A percentile compares a stretch with the other conserved stretches of the same genome.
phyloP scores from a whole-genome alignment of 2,888 invertebrate species.

The Erebia epiphron region DNA sequence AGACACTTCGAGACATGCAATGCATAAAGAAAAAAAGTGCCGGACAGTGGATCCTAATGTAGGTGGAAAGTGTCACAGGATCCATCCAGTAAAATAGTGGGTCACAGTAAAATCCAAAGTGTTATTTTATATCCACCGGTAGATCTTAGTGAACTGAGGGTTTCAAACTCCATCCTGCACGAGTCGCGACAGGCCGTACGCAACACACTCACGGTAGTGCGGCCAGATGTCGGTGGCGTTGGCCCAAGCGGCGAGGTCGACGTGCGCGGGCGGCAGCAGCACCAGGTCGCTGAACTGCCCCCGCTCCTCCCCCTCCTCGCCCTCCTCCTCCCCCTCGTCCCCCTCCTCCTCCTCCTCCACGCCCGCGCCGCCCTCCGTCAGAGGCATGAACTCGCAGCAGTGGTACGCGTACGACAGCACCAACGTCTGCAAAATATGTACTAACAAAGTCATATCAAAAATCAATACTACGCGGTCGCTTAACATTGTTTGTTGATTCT shows the following conservation, averaged over 20 bases:
- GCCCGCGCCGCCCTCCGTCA: conserved; percentile 83
- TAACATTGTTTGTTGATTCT: not conserved
- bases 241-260: conserved; percentile 89
- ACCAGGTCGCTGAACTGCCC: conserved; percentile 71
- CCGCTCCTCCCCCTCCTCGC: conserved; percentile 48
- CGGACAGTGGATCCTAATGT: no score
- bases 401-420: conserved; percentile 97
- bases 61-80: no score
- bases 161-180: no score
- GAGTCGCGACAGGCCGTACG: no score
- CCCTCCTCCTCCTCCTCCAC: conserved; percentile 82
- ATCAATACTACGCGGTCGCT: no score
- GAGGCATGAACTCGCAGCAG: conserved; percentile 94
- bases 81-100: no score
- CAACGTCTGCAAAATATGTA: conserved; percentile 82
- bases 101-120: no score
- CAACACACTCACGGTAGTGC: conserved; percentile 84
- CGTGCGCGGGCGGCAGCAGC: conserved; percentile 64
- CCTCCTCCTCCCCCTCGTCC: conserved; percentile 82
- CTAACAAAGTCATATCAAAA: no score
- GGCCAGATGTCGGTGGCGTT: conserved; percentile 92
- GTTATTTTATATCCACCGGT: no score
- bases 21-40: no score
- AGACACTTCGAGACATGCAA: no score
- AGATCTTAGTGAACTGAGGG: no score